Evolutionary conservation across 2,888 invertebrate species (phyloP), one percentile per base, ranked within the genome.

Genomic region (Thelaira solivaga): DNA sequence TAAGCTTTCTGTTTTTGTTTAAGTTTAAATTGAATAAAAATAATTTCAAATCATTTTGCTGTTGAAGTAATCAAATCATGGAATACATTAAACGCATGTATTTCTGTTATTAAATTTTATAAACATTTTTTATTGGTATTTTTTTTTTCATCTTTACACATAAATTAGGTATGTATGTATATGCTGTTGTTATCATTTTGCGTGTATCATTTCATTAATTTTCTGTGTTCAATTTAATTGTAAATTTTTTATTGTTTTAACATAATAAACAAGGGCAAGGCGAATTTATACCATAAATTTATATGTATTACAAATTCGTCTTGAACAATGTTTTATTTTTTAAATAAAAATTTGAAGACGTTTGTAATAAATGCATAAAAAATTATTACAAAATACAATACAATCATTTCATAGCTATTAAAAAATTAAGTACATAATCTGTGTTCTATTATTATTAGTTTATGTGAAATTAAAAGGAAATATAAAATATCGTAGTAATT

Each of bases 91-190:
- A n/a, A n/a, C n/a, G n/a, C n/a, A n/a, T n/a, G n/a, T n/a, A 1
- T 16, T 39, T 39, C 16, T 39, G 13, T 53, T 67, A 34, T 45
- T 69, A 49, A 61, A 51, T 67, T 73, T 74, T 74, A 74, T 71
- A 78, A 78, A 78, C 74, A 78, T 71, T 67, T 47, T 74, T 78
- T 78, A 74, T 78, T 74, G 59, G 59, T 74, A 73, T 31, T 72
- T 57, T n/a, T 55, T 45, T 49, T 16, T 36, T 29, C 4, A 16
- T 31, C 39, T 43, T 74, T 69, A 71, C 74, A 79, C 68, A 68
- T 80, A 74, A 59, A 65, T 29, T 73, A 67, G 39, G 11, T 68
- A 69, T 64, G 11, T 68, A 69, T 69, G 71, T 78, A 74, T 61
- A 74, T 67, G 62, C 55, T 68, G 31, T 75, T 61, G 53, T 69